Conservation (phyloP, 2,888 invertebrate genomes). For the Panzeria rudis region DNA sequence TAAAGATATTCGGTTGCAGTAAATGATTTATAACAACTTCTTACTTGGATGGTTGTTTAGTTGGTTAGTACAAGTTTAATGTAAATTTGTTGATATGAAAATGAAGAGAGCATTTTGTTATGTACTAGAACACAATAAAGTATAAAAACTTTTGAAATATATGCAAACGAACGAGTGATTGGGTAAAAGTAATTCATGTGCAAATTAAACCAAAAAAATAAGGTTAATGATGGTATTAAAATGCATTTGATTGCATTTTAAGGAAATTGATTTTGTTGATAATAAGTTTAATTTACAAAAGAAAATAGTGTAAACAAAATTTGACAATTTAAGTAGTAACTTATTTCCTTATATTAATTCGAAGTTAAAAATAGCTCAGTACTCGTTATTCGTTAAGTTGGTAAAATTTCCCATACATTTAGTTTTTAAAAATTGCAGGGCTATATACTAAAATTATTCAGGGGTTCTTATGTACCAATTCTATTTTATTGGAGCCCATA, state of each 20-base stretch:
- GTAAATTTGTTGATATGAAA: constrained; percentile 43
- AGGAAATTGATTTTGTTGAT: neutral
- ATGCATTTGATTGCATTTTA: constrained; percentile 11
- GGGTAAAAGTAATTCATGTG: constrained; percentile 39
- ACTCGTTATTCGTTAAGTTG: too few relatives aligned
- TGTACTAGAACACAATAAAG: constrained; percentile 9
- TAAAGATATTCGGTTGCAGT: neutral
- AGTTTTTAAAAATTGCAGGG: too few relatives aligned
- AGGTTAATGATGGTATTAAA: constrained; percentile 13
- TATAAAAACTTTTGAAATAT: constrained; percentile 12
- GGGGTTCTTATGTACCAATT: too few relatives aligned
- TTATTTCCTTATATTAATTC: too few relatives aligned
- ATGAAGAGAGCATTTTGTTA: constrained; percentile 15
- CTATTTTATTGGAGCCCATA: too few relatives aligned
- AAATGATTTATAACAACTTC: constrained; percentile 33
- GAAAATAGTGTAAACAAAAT: neutral
- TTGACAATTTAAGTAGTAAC: neutral
- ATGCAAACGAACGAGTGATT: neutral
- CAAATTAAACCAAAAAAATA: constrained; percentile 21
- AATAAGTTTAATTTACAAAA: neutral
- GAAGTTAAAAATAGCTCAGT: too few relatives aligned
- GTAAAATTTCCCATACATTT: too few relatives aligned
- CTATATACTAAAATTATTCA: too few relatives aligned
- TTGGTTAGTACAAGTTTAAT: constrained; percentile 15
- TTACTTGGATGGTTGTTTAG: neutral